Evolutionary conservation across 2,113 vertebrate species (phyloP).

Genomic region (Nematolebias whitei): DNA sequence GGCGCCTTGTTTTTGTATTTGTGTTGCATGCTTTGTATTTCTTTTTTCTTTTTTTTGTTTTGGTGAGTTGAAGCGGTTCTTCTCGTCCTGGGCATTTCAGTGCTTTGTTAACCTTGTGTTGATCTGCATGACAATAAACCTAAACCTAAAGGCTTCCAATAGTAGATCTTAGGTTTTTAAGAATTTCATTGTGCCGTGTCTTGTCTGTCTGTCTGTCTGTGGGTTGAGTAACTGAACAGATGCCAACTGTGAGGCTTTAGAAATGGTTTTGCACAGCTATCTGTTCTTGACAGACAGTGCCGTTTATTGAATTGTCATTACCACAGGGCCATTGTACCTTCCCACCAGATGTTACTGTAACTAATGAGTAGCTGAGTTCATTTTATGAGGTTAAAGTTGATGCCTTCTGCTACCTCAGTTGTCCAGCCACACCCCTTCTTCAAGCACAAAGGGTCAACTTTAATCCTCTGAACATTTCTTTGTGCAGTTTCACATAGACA

Average conservation of each 20-base stretch:
- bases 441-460: slow-evolving; percentile 70
- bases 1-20: too few relatives aligned
- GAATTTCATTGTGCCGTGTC: slow-evolving; percentile 8
- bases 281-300: slow-evolving; percentile 69
- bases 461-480: slow-evolving; percentile 48
- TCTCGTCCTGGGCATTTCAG: too few relatives aligned
- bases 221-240: slow-evolving; percentile 30
- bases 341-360: slow-evolving; percentile 81
- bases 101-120: too few relatives aligned
- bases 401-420: slow-evolving; percentile 59
- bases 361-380: slow-evolving; percentile 79
- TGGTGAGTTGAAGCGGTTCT: too few relatives aligned
- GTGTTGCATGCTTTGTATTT: too few relatives aligned
- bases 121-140: too few relatives aligned
- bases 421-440: slow-evolving; percentile 49
- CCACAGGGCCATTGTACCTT: slow-evolving; percentile 67
- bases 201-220: slow-evolving; percentile 21
- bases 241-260: slow-evolving; percentile 36
- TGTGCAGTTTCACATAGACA: slow-evolving; percentile 12
- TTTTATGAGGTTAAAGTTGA: slow-evolving; percentile 84
- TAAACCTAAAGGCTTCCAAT: slow-evolving; percentile 20
- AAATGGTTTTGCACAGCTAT: slow-evolving; percentile 37
- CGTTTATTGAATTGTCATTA: slow-evolving; percentile 80
- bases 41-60: too few relatives aligned
- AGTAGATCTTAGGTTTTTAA: slow-evolving; percentile 33